A percentile compares a stretch with the other conserved stretches of the same genome.
Conservation (phyloP, 1,140 invertebrate genomes). For the Acromyrmex heyeri region DNA sequence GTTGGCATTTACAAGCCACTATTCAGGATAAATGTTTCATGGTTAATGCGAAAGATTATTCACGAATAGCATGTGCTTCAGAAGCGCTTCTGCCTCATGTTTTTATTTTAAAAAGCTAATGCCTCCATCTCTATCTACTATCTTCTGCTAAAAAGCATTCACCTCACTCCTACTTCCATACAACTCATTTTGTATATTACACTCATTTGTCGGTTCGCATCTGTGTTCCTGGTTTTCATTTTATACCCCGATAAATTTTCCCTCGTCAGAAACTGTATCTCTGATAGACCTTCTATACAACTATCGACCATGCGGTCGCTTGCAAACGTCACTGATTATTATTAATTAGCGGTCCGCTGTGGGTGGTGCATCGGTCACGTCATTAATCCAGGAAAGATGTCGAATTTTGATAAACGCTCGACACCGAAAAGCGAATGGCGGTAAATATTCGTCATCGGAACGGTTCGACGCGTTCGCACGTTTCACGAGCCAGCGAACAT, state of each 20-base stretch:
- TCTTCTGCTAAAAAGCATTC: conserved; percentile 14
- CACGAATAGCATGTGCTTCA: conserved; percentile 1
- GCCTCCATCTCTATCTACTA: not conserved
- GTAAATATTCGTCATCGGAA: conserved; percentile 77
- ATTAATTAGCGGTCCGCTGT: conserved; percentile 19
- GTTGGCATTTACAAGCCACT: conserved; percentile 9
- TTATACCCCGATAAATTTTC: conserved; percentile 48
- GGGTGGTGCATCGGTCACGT: not conserved
- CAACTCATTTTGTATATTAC: conserved; percentile 33
- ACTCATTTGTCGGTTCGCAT: conserved; percentile 44
- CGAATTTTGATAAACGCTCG: conserved; percentile 75
- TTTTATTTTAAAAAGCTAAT: conserved; percentile 25
- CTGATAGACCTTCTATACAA: conserved; percentile 2
- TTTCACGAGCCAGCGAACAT: conserved; percentile 77
- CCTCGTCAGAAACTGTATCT: conserved; percentile 11
- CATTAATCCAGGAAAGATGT: conserved; percentile 56
- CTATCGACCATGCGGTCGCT: conserved; percentile 14
- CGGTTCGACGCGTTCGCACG: conserved; percentile 72
- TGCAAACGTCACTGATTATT: conserved; percentile 45
- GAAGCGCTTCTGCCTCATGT: not conserved
- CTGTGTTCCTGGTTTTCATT: conserved; percentile 39
- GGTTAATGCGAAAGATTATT: conserved; percentile 13
- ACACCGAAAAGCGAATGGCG: conserved; percentile 67
- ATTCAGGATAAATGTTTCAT: conserved; percentile 6
- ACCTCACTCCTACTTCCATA: conserved; percentile 17